Evolutionary conservation across 2,888 invertebrate species (phyloP).

Genomic region (Ochropleura plecta): DNA sequence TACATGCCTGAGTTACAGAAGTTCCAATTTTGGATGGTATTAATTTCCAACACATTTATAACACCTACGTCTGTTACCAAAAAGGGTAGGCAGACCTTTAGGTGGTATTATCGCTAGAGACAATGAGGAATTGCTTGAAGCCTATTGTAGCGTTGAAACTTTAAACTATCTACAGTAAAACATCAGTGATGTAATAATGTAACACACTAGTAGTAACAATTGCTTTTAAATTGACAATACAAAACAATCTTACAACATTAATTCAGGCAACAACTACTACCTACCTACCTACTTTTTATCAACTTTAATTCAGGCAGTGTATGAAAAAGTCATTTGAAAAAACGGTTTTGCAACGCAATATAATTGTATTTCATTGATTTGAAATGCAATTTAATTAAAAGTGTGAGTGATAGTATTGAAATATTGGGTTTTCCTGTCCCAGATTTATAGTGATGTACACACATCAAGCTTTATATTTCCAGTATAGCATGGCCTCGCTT

Average conservation of each 20-base stretch:
- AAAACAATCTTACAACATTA: background rate
- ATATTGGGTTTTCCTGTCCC: background rate
- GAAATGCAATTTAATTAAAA: background rate
- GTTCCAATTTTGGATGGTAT: conserved; percentile 32
- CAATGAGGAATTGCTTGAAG: conserved; percentile 37
- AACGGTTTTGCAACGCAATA: background rate
- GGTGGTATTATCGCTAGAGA: conserved; percentile 10
- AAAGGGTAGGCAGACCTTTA: conserved; percentile 19
- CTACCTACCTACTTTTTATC: too few species aligned
- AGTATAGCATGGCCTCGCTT: too few species aligned
- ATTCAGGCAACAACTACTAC: background rate
- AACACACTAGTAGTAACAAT: background rate
- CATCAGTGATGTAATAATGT: background rate
- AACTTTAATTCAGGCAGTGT: background rate
- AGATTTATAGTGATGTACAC: background rate
- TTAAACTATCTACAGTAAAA: conserved; percentile 11
- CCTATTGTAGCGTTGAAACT: conserved; percentile 16
- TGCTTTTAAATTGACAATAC: background rate
- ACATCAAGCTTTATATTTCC: too few species aligned
- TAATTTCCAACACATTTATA: conserved; percentile 29
- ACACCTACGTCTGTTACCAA: conserved; percentile 36
- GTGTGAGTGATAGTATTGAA: background rate
- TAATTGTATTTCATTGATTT: background rate
- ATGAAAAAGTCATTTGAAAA: background rate
- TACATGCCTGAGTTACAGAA: conserved; percentile 15